Evolutionary conservation across 2,113 vertebrate genomes (phyloP).

Genomic region (Sapajus apella): DNA sequence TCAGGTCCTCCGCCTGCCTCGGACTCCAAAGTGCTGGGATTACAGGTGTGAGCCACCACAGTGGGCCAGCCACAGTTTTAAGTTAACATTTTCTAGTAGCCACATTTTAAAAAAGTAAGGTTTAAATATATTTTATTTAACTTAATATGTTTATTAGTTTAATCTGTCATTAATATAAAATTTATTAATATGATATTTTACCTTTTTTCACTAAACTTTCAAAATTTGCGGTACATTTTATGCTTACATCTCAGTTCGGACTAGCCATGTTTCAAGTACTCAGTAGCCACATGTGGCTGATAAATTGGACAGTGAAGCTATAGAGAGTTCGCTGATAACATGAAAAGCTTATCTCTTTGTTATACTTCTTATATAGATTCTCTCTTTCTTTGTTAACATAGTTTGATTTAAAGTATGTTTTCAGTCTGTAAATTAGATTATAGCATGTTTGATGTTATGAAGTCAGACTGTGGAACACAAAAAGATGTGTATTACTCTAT

Average conservation of each 20-base stretch:
- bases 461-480: neutral
- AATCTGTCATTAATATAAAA: neutral
- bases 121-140: neutral
- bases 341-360: neutral
- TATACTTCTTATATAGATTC: neutral
- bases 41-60: no score
- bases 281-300: neutral
- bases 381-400: neutral
- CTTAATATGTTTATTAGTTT: neutral
- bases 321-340: neutral
- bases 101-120: neutral
- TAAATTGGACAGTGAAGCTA: neutral
- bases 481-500: neutral
- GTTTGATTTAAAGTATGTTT: neutral
- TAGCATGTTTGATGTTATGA: neutral
- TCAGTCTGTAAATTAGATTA: neutral
- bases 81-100: neutral
- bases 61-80: neutral
- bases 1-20: no score
- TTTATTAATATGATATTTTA: neutral
- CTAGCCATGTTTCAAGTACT: neutral
- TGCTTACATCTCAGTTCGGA: neutral
- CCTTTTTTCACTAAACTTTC: neutral
- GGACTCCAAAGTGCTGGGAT: no score
- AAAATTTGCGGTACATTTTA: neutral